Base-by-base conservation (phyloP, 2,113 vertebrate species). In the Periophthalmus modestus region DNA sequence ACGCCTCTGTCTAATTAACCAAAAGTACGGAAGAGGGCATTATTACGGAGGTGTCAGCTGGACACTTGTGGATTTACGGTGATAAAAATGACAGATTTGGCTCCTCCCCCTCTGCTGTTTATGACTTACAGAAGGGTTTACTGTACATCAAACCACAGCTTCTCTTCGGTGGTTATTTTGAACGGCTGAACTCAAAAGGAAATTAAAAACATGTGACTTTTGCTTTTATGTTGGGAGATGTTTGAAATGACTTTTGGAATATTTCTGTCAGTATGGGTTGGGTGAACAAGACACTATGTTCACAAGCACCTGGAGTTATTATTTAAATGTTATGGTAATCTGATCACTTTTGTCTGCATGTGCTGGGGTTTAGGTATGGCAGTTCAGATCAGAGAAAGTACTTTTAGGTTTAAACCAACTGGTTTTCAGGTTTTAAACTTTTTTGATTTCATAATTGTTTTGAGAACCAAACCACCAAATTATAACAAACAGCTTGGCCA, bases 1-100 rank as follows among this genome's bases (percentile, higher is more conserved):
- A 92, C 90, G 86, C 87, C 91, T 91, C 90, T 90, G 87, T 92
- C 91, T 92, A 93, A 94, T 94, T 94, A 93, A 87, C 74, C 78
- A 84, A 91, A 55, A 89, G 75, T 75, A 79, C 77, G 75, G 85
- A 57, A 58, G 81, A 87, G 74, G 78, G 81, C 85, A 80, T 79
- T 89, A 91, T 90, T 90, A 81, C 89, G 87, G 78, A 68, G 59
- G 23, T 62, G 59, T 62, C 28, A 34, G 59, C 59, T 18, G 59
- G 59, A 16, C 59, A 15, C 15, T 15, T 7, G 59, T 63, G 55
- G 4, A 34, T 52, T 76, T 59, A 58, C 77, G 43, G n/a, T 5
- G 4, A 52, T 68, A 72, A 74, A 79, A 74, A 43, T 1, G n/a
- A 43, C 59, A 69, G 71, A 68, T 74, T 80, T 71, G 61, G 61